Base-by-base conservation (phyloP, 2,113 vertebrate species). In the Tor tambroides region DNA sequence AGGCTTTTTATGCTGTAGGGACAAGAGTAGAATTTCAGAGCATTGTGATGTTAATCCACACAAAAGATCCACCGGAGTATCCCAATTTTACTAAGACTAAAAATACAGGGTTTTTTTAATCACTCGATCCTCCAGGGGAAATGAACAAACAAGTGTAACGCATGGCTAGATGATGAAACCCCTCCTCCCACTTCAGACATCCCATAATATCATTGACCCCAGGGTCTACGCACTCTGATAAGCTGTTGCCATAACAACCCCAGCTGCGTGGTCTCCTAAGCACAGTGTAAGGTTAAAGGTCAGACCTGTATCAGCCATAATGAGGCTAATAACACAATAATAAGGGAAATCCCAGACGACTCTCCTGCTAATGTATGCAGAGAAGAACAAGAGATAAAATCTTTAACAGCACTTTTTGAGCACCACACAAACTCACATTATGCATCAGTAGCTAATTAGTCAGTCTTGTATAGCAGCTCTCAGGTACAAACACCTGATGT, bases 231-330 rank as follows among this genome's bases (percentile, higher is more conserved):
- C 49, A 21, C 85, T 54, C 63, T 69, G 56, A 85, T 87, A 82
- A 82, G 49, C 43, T 38, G 90, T 90, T 91, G 82, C 81, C 87
- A 88, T 75, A 15, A 89, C 90, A 91, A 87, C 85, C 43, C 11
- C 11, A 46, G 11, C 12, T 2, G 43, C 3, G 11, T 46, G 43
- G 43, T 46, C 43, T 19, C 5, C 17, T 6, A 54, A 17, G 17
- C 51, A 54, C 51, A 19, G 51, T 54, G 51, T 54, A 54, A 54
- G 51, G 5, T 19, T 2, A 54, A 54, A 17, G 51, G 15, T 54
- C 51, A 19, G 15, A 19, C 51, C 51, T 54, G 10, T 26, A 63
- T 63, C 5, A 63, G 61, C 61, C n/a, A 41, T 11, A 74, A 74
- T 74, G 51, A 54, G 15, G 17, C 51, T 54, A 54, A 54, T 54